A percentile compares a stretch with the other conserved stretches of the same genome.
Conservation (phyloP, 2,888 invertebrate species). For the Eristalis intricaria region DNA sequence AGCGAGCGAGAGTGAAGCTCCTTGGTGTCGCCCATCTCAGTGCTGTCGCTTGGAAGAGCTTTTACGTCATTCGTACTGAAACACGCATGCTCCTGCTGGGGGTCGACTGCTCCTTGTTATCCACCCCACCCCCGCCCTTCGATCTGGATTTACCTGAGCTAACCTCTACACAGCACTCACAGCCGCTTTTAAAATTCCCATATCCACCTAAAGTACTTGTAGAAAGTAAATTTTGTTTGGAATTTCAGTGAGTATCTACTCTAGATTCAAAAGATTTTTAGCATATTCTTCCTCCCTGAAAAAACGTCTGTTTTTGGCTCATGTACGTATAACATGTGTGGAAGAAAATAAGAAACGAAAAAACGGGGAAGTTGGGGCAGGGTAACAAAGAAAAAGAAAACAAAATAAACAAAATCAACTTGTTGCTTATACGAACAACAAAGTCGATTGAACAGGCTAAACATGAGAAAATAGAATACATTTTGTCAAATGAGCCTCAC, state of each 20-base stretch:
- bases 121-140: not conserved
- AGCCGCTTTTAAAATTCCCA: conserved; percentile 19
- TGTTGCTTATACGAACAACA: conserved; percentile 27
- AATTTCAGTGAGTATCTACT: not conserved
- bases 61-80: conserved; percentile 44
- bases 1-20: conserved; percentile 37
- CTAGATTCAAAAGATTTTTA: not conserved
- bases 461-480: conserved; percentile 18
- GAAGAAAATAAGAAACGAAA: too few relatives aligned
- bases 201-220: conserved; percentile 12
- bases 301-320: not conserved
- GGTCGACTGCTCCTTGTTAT: conserved; percentile 25
- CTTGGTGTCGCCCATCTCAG: conserved; percentile 29
- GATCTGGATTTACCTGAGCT: conserved; percentile 16
- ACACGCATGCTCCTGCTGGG: conserved; percentile 60
- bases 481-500: not conserved
- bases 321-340: not conserved
- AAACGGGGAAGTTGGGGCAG: not conserved
- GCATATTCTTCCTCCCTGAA: not conserved
- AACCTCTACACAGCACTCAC: not conserved
- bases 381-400: conserved; percentile 8
- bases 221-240: conserved; percentile 21
- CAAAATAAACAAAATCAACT: conserved; percentile 21
- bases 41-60: conserved; percentile 54
- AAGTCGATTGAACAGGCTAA: not conserved